Base-by-base conservation (phyloP, 1,140 invertebrate species). In the Sitodiplosis mosellana region DNA sequence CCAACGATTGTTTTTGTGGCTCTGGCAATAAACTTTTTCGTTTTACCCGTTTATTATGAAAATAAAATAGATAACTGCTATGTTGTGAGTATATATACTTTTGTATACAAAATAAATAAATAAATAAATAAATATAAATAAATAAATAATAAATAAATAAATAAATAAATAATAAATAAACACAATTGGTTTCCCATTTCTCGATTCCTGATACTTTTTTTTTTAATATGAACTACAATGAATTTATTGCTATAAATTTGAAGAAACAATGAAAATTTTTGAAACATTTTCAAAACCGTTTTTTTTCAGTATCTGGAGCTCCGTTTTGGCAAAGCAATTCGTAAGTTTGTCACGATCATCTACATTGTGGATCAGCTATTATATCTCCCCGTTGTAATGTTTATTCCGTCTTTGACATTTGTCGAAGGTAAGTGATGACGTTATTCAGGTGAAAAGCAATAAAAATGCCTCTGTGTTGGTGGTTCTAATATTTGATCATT, bases 41-140 rank as follows among this genome's bases (percentile, higher is more conserved):
- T 83, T 55, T 70, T 89, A n/a, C 87, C 87, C 1, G 79, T 90
- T 0, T 90, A 89, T 63, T 88, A 81, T 55, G 73, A 75, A 27
- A 72, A 88, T 5, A 74, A 81, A 61, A 75, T 83, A 4, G 84
- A 81, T n/a, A 87, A 83, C 47, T 81, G 77, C 19, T 90, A 87
- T 61, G 78, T 88, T 73, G 83, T 84, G 72, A 59, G 53, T 57
- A 56, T 17, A 44, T 33, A 20, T 18, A 18, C 11, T n/a, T n/a
- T n/a, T n/a, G n/a, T n/a, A n/a, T n/a, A n/a, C n/a, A n/a, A n/a
- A n/a, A n/a, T n/a, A n/a, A n/a, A n/a, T n/a, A n/a, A n/a, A n/a
- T n/a, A n/a, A n/a, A n/a, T n/a, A n/a, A n/a, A n/a, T n/a, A n/a
- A n/a, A n/a, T n/a, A n/a, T n/a, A n/a, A n/a, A n/a, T n/a, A n/a